Base-by-base conservation (phyloP, 2,113 vertebrate species). In the Oreochromis niloticus region DNA sequence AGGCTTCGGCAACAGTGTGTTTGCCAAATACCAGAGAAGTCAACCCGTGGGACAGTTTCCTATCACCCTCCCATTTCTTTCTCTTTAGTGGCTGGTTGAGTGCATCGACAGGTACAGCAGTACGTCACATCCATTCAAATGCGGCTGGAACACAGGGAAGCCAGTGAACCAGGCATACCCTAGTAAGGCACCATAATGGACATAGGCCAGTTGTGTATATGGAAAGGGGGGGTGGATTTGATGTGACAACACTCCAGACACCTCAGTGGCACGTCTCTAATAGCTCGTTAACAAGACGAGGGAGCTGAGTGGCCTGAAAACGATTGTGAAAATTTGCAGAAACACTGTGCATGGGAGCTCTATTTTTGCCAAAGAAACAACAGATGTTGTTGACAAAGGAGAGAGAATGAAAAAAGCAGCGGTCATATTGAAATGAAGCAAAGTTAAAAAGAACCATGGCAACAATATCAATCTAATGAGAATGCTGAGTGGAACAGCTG, bases 311-410 rank as follows among this genome's bases (percentile, higher is more conserved):
- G 19, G 75, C 52, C 55, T 63, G 46, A 83, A 89, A 88, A 75
- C 7, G 6, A 78, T 22, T 14, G 32, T 27, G 79, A 80, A 84
- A 75, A 83, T 90, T 54, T 73, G 63, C 89, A 75, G 80, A 41
- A 91, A 87, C 57, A 6, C 19, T 3, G 6, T 1, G 24, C 83
- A 73, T 48, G 19, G 36, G 79, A 87, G 32, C 30, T 34, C 9
- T 9, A 1, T 61, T 85, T 88, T 79, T 14, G 5, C 56, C 63
- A 75, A 78, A 54, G 73, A 71, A 89, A 73, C 50, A 82, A 95
- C 95, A 95, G 95, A 94, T 95, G 95, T 93, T 95, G 95, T 95
- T 95, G 93, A 95, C 95, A 93, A 92, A 91, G 54, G 83, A 61
- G 57, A 13, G 48, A 9, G 81, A 84, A 54, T 14, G 79, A 56